A percentile compares a stretch with the other conserved stretches of the same genome.
phyloP scores from a whole-genome alignment of 2,888 invertebrate genomes.

The Cantharis lateralis region DNA sequence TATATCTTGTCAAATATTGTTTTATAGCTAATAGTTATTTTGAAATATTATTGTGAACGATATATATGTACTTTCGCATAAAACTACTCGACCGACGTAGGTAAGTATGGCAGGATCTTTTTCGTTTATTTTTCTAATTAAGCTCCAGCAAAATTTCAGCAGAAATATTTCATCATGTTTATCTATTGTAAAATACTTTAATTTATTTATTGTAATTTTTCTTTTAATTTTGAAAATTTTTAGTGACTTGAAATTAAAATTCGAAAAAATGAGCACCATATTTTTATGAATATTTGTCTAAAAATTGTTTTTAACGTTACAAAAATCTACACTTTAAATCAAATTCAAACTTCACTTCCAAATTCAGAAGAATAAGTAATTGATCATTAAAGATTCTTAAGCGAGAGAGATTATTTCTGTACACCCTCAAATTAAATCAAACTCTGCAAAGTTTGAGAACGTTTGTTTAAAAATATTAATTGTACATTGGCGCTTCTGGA shows the following conservation, averaged over 20 bases:
- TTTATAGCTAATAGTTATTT: slow-evolving; percentile 48
- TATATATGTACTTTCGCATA: background rate
- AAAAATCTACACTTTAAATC: background rate
- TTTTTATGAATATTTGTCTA: too few relatives aligned
- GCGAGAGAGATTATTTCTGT: background rate
- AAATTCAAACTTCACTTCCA: background rate
- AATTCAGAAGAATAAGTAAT: background rate
- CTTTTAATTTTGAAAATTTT: too few relatives aligned
- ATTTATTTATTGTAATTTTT: too few relatives aligned
- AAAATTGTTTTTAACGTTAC: background rate
- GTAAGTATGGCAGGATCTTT: background rate
- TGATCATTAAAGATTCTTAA: background rate
- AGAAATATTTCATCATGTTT: too few relatives aligned
- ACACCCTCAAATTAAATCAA: background rate
- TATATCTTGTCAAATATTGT: slow-evolving; percentile 52
- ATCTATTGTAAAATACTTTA: too few relatives aligned
- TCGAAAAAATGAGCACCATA: too few relatives aligned
- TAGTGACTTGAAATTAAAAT: too few relatives aligned
- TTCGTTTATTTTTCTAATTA: background rate
- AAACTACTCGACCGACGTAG: background rate
- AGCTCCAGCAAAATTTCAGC: background rate
- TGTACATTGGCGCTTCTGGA: background rate
- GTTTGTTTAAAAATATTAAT: background rate
- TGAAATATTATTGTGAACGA: slow-evolving; percentile 47
- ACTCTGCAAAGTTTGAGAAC: background rate